Base-by-base conservation (phyloP, 2,797 vertebrate genomes). In the Microctenopoma stevenorrisi region DNA sequence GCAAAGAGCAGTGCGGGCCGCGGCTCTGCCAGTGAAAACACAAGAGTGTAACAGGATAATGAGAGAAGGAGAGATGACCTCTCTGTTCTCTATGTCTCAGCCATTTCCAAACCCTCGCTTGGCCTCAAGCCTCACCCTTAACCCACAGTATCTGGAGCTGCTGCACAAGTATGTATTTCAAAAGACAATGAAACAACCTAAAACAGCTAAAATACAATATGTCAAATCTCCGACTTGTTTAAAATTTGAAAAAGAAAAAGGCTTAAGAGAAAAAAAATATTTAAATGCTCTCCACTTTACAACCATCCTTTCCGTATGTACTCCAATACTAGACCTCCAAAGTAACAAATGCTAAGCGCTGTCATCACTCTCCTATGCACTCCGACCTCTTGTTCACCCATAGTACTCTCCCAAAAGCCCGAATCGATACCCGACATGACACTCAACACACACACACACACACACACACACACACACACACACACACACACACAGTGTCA, bases 21-120 rank as follows among this genome's bases (percentile, higher is more conserved):
- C 13, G 13, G 50, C 48, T 22, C 60, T 86, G 89, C 92, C 91
- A 93, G 91, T 83, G 76, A 91, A 94, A 94, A 93, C 85, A 93
- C 69, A 60, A 22, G 71, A 79, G 67, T 87, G 91, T 90, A 93
- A 93, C 85, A 86, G 78, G 90, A 94, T 91, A 90, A 92, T 83
- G 74, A 84, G 79, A 79, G 81, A 58, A 18, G 55, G 65, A 86
- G 83, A 86, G 84, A 87, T 74, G 73, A 78, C 66, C 73, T 70
- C 78, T 84, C 65, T 88, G 86, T 90, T 88, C 85, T 87, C 74
- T 12, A 7, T 43, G 64, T 65, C 76, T 89, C 81, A 84, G 86
- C 74, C 72, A 79, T 91, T 90, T 86, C 76, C 43, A 63, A 87
- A 76, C 82, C 40, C 40, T 78, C 38, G 0, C 43, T 59, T n/a